Base-by-base conservation (phyloP, 2,113 vertebrate genomes). In the Lampris incognitus region DNA sequence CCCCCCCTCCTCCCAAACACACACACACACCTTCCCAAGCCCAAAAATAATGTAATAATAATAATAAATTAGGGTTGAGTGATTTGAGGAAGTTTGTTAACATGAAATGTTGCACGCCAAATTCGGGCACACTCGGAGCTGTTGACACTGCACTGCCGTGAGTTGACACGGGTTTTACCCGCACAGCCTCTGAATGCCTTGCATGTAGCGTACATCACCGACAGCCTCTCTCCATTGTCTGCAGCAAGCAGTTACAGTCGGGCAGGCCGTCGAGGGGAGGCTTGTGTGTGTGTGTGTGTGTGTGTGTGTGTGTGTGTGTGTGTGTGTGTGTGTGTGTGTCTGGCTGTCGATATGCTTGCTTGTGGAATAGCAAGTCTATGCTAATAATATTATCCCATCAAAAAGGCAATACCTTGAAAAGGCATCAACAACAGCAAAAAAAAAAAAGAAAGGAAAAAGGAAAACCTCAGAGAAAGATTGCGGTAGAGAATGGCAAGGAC, bases 151-250 rank as follows among this genome's bases (percentile, higher is more conserved):
- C 69, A 71, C 69, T 81, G 84, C 92, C 88, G 81, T 37, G 77
- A 83, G 76, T 79, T 91, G 69, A 75, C 79, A 48, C 51, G 59
- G 58, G 78, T 85, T 68, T 68, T 80, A 90, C 82, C 84, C 72
- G 70, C 39, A 3, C 54, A 71, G 89, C 88, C 90, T 89, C 81
- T 83, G 84, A 92, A 89, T 90, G 87, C 82, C 90, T 86, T 93
- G 92, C 85, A 81, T 90, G 86, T 88, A 88, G 88, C 88, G 92
- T 92, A 92, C 0, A 92, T 94, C 94, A 93, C 81, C 87, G 90
- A 91, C 89, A 91, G 88, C 40, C 88, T 94, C 92, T 94, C 92
- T 80, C 84, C 89, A 94, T 91, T 90, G 88, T 82, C 79, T 93
- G 83, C 86, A 72, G 82, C 89, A 88, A 94, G 94, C 87, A 72